Evolutionary conservation across 2,113 vertebrate species (phyloP).

Genomic region (Cyphomyrus discorhynchus): DNA sequence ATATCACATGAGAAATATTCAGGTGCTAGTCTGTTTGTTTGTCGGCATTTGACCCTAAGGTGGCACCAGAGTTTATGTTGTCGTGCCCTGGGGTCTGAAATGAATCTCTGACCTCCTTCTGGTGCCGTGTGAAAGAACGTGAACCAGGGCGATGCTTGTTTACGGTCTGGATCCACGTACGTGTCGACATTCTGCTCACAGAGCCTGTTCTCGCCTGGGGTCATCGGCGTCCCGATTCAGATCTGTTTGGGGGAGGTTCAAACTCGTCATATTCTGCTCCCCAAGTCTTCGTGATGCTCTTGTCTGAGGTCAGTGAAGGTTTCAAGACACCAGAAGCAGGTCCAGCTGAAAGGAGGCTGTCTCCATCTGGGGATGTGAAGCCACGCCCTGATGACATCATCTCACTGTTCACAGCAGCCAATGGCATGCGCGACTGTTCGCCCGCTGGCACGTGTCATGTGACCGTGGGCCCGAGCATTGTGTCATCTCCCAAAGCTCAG

Average conservation of each 20-base stretch:
- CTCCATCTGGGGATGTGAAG: background rate
- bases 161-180: background rate
- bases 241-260: background rate
- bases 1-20: background rate
- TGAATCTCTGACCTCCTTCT: background rate
- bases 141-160: background rate
- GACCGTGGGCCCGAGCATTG: background rate
- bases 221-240: background rate
- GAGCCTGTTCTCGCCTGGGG: background rate
- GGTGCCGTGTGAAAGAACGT: background rate
- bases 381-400: background rate
- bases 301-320: background rate
- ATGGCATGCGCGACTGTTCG: background rate
- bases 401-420: background rate
- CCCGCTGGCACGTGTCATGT: background rate
- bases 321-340: background rate
- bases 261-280: background rate
- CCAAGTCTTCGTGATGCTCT: background rate
- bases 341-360: background rate
- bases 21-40: background rate
- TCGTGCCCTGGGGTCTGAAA: background rate
- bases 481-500: background rate
- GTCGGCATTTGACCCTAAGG: background rate
- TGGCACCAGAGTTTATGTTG: background rate
- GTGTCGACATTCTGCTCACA: background rate